A percentile compares a stretch with the other conserved stretches of the same genome.
phyloP scores from a whole-genome alignment of 2,888 invertebrate genomes.

The Azorinus chamasolen region DNA sequence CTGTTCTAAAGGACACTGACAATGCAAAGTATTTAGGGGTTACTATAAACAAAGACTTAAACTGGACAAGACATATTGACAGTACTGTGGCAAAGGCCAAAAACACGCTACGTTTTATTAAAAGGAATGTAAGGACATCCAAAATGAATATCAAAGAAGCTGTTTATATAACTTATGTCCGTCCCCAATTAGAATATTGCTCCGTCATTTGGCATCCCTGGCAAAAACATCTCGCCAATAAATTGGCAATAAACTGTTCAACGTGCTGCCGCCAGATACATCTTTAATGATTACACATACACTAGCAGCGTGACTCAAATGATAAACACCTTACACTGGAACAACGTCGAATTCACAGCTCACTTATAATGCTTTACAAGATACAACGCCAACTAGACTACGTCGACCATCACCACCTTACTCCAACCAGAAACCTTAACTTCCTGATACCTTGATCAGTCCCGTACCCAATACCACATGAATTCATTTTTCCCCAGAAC shows the following conservation, averaged over 20 bases:
- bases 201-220: conserved; percentile 16
- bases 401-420: conserved; percentile 10
- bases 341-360: conserved; percentile 4
- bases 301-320: conserved; percentile 20
- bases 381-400: conserved; percentile 4
- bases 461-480: conserved; percentile 11
- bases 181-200: conserved; percentile 23
- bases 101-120: too few species aligned
- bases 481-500: conserved; percentile 19
- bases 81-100: too few species aligned
- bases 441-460: conserved; percentile 19
- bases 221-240: conserved; percentile 10
- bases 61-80: too few species aligned
- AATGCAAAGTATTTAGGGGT: conserved; percentile 14
- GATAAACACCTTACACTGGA: conserved; percentile 6
- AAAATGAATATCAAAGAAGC: conserved; percentile 18
- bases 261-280: conserved; percentile 27
- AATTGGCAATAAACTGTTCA: conserved; percentile 18
- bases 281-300: conserved; percentile 4
- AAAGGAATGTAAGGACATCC: too few species aligned
- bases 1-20: conserved; percentile 12
- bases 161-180: conserved; percentile 11
- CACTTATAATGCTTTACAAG: conserved; percentile 5
- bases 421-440: conserved; percentile 14
- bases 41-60: too few species aligned